Percentiles rank a stretch among this genome's conserved stretches.
Conservation (phyloP, 2,797 vertebrate species). For the Galago senegalensis region DNA sequence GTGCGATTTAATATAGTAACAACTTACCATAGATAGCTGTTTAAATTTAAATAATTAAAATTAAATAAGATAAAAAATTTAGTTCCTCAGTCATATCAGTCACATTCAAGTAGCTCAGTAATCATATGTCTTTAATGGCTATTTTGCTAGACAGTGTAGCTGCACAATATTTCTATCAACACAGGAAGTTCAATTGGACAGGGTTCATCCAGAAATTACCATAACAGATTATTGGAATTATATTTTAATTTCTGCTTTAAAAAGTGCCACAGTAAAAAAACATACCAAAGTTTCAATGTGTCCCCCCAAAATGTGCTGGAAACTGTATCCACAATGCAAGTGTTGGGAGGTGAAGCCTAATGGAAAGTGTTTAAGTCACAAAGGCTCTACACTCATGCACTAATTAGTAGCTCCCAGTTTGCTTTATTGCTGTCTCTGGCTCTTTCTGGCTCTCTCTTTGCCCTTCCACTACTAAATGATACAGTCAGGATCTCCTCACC, state of each 20-base stretch:
- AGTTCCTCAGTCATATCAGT: neutral
- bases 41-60: slow-evolving; percentile 30
- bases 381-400: neutral
- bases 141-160: neutral
- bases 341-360: neutral
- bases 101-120: neutral
- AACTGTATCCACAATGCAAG: neutral
- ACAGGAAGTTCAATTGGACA: neutral
- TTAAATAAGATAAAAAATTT: slow-evolving; percentile 19
- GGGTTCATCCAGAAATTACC: neutral
- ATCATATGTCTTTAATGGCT: neutral
- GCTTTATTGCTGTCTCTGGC: neutral
- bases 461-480: neutral
- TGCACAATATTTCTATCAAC: neutral
- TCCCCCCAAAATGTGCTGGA: neutral
- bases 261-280: neutral
- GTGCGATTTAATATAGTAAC: neutral
- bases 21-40: neutral
- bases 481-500: neutral
- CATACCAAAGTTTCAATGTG: neutral
- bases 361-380: neutral
- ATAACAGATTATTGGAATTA: neutral
- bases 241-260: slow-evolving; percentile 7
- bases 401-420: neutral
- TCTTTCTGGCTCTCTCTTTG: neutral